A percentile compares a stretch with the other conserved stretches of the same genome.
phyloP scores from a whole-genome alignment of 1,140 invertebrate genomes.

The Drosophila asahinai region DNA sequence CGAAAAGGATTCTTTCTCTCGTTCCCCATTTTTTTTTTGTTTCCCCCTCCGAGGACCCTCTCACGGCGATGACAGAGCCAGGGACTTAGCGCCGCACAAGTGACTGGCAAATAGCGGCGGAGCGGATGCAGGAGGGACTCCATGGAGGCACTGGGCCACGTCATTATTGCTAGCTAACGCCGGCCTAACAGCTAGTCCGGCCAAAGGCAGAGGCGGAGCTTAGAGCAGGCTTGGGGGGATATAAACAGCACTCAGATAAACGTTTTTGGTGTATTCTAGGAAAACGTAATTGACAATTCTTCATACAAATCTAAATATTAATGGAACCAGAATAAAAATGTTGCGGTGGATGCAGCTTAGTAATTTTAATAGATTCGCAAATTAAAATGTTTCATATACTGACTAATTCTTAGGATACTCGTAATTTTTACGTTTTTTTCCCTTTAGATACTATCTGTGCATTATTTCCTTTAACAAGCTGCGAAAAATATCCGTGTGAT shows the following conservation, averaged over 20 bases:
- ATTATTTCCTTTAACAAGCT: not conserved
- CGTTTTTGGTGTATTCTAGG: no score
- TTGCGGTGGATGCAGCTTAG: no score
- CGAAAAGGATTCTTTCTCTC: conserved; percentile 35
- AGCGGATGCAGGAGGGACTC: not conserved
- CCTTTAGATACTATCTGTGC: no score
- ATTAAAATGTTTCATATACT: no score
- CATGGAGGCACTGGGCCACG: conserved; percentile 1
- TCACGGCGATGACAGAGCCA: conserved; percentile 37
- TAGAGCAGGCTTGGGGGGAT: not conserved
- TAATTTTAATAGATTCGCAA: no score
- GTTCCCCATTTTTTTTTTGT: conserved; percentile 11
- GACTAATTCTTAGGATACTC: no score
- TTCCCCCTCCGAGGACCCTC: conserved; percentile 6
- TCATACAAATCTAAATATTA: no score
- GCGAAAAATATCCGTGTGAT: not conserved
- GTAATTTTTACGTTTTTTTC: no score
- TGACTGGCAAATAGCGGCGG: conserved; percentile 6
- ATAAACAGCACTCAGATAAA: not conserved
- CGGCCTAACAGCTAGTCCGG: conserved; percentile 52
- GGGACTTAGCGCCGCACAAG: conserved; percentile 50
- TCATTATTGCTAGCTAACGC: conserved; percentile 66
- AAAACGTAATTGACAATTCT: no score
- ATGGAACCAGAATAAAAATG: no score
- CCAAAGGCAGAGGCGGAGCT: conserved; percentile 6